Conservation (phyloP, 2,888 invertebrate genomes). For the Drosophila meridiana region DNA sequence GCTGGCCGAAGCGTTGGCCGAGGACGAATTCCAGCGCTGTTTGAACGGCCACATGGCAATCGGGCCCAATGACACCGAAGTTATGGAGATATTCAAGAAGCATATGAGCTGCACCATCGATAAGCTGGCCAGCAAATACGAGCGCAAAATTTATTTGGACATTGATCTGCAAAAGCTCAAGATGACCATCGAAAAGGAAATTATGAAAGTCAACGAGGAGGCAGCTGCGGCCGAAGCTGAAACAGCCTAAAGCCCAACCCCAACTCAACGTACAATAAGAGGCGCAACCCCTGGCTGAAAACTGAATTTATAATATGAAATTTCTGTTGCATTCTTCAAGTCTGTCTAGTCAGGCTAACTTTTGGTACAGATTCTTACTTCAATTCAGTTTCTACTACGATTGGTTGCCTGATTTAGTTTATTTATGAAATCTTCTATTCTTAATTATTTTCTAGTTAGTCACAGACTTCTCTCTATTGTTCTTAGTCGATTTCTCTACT, state of each 20-base stretch:
- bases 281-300: background rate
- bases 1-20: constrained; percentile 62
- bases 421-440: background rate
- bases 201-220: constrained; percentile 46
- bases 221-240: constrained; percentile 36
- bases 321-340: background rate
- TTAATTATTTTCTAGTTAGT: background rate
- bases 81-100: constrained; percentile 37
- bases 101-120: constrained; percentile 44
- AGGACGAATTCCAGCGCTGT: constrained; percentile 58
- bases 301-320: background rate
- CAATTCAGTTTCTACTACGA: background rate
- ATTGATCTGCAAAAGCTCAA: constrained; percentile 56
- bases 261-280: background rate
- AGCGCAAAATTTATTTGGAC: constrained; percentile 52
- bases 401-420: background rate
- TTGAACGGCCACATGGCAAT: constrained; percentile 23
- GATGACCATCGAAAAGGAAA: constrained; percentile 56
- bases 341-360: background rate
- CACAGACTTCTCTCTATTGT: background rate
- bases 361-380: constrained; percentile 4
- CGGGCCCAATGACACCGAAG: constrained; percentile 36
- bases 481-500: background rate
- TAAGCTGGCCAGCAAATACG: constrained; percentile 46
- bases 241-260: background rate